phyloP scores from a whole-genome alignment of 1,140 invertebrate genomes.

The Pararge aegeria region DNA sequence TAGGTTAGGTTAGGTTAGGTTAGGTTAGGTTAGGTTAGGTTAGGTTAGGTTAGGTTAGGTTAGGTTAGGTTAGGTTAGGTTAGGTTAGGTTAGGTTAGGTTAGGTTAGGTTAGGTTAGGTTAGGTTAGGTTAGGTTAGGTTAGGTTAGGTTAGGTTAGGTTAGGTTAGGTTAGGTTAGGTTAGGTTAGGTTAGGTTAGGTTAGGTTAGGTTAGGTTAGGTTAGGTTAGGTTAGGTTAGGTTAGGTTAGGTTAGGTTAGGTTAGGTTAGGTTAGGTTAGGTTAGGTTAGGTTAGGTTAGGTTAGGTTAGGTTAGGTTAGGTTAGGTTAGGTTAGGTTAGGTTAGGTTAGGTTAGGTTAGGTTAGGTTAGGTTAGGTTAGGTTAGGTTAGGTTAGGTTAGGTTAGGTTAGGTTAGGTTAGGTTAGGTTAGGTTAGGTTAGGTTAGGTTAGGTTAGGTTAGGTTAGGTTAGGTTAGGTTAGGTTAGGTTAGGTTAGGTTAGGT shows the following conservation, averaged over 20 bases:
- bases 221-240: conserved; percentile 10
- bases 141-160: conserved; percentile 10
- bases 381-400: conserved; percentile 10
- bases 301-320: conserved; percentile 10
- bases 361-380: conserved; percentile 10
- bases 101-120: conserved; percentile 10
- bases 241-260: conserved; percentile 10
- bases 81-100: conserved; percentile 10
- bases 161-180: conserved; percentile 10
- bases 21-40: conserved; percentile 10
- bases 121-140: conserved; percentile 10
- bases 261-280: conserved; percentile 10
- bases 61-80: conserved; percentile 10
- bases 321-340: conserved; percentile 10
- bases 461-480: conserved; percentile 10
- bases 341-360: conserved; percentile 10
- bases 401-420: conserved; percentile 10
- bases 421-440: conserved; percentile 10
- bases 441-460: conserved; percentile 10
- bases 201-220: conserved; percentile 10
- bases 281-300: conserved; percentile 10
- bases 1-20: conserved; percentile 10
- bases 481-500: conserved; percentile 10
- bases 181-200: conserved; percentile 10
- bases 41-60: conserved; percentile 10